A percentile compares a stretch with the other conserved stretches of the same genome.
Conservation (phyloP, 2,113 vertebrate species). For the Hystrix brachyura region DNA sequence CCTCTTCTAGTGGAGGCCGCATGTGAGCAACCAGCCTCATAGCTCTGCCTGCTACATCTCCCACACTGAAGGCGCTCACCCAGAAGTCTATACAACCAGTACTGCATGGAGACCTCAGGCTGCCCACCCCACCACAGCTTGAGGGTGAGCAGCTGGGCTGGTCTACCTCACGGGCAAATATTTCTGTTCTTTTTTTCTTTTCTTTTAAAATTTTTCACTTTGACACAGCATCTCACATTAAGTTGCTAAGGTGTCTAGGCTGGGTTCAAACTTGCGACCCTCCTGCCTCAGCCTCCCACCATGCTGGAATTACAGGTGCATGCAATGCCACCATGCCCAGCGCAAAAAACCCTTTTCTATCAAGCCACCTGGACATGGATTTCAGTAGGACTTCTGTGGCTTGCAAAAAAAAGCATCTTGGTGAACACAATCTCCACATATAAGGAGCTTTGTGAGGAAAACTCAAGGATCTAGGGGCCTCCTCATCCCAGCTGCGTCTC, state of each 20-base stretch:
- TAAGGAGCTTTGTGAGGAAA: neutral
- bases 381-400: neutral
- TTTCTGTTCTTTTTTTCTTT: neutral
- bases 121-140: too few species aligned
- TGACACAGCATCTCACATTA: neutral
- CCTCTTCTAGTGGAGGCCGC: neutral
- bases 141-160: neutral
- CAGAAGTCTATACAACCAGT: neutral
- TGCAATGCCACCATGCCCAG: neutral
- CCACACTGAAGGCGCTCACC: neutral
- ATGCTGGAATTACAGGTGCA: neutral
- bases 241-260: neutral
- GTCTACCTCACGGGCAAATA: neutral
- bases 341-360: neutral
- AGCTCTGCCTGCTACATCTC: neutral
- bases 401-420: neutral
- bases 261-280: neutral
- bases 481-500: neutral
- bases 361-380: neutral
- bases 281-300: neutral
- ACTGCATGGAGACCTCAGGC: neutral
- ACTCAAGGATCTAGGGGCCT: neutral
- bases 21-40: rapidly evolving
- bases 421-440: rapidly evolving
- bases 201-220: neutral